Conservation (phyloP, 2,113 vertebrate genomes). For the Nyctibius bracteatus region DNA sequence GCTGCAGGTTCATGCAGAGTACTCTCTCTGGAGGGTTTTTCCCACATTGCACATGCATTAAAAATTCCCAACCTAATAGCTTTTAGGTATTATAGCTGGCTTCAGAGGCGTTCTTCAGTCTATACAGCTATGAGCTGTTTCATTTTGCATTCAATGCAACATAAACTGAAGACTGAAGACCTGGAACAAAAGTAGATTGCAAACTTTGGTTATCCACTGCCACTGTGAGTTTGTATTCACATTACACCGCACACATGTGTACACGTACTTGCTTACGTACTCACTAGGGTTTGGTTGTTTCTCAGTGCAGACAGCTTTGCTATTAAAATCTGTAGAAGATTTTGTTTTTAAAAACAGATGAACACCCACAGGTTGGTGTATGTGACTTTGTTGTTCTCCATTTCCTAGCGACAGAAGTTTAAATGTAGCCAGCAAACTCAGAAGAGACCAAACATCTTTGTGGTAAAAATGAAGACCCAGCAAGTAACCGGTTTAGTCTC, state of each 20-base stretch:
- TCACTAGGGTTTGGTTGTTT: background rate
- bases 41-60: background rate
- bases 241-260: background rate
- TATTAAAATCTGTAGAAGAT: background rate
- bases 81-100: background rate
- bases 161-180: background rate
- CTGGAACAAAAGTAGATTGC: background rate
- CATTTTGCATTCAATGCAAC: background rate
- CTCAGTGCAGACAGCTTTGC: background rate
- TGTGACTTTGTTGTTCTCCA: background rate
- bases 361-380: background rate
- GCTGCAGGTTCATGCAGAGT: background rate
- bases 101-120: background rate
- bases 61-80: background rate
- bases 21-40: background rate
- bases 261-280: background rate
- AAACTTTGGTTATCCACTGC: background rate
- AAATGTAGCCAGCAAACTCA: background rate
- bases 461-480: background rate
- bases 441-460: background rate
- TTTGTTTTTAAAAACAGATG: background rate
- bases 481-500: background rate
- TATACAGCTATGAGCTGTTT: background rate
- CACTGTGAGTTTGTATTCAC: background rate
- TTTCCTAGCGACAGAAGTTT: background rate